Conservation (phyloP, 2,113 vertebrate genomes). For the Megaceryle maxima region DNA sequence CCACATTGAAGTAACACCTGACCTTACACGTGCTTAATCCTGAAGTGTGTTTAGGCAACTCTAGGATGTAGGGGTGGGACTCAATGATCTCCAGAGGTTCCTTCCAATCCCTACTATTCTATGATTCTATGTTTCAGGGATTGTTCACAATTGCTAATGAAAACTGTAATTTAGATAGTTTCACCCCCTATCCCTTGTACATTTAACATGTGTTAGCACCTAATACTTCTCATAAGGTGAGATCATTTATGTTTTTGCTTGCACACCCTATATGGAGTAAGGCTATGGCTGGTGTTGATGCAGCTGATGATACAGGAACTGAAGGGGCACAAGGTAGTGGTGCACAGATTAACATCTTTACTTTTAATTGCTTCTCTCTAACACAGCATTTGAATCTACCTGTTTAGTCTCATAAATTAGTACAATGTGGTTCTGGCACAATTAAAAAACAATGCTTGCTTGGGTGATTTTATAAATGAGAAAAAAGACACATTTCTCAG, state of each 20-base stretch:
- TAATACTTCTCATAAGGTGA: accelerated
- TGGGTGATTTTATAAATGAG: neutral
- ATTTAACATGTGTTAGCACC: neutral
- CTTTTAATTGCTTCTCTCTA: neutral
- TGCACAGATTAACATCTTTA: neutral
- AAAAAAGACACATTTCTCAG: neutral
- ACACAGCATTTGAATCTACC: neutral
- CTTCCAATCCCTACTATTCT: no score
- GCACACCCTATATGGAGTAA: neutral
- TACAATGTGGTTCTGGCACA: neutral
- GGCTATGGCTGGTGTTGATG: neutral
- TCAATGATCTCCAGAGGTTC: no score
- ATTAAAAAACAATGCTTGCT: neutral
- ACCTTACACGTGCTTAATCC: neutral
- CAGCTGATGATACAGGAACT: accelerated
- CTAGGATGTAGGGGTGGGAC: no score
- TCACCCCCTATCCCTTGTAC: neutral
- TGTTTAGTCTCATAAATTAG: neutral
- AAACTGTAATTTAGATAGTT: neutral
- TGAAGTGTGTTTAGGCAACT: neutral
- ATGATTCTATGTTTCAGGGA: neutral
- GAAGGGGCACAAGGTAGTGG: neutral
- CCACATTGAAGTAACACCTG: neutral
- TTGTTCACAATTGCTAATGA: neutral
- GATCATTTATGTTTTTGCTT: no score